Conservation (phyloP, 2,888 invertebrate genomes). For the Ramazzottius varieornatus region DNA sequence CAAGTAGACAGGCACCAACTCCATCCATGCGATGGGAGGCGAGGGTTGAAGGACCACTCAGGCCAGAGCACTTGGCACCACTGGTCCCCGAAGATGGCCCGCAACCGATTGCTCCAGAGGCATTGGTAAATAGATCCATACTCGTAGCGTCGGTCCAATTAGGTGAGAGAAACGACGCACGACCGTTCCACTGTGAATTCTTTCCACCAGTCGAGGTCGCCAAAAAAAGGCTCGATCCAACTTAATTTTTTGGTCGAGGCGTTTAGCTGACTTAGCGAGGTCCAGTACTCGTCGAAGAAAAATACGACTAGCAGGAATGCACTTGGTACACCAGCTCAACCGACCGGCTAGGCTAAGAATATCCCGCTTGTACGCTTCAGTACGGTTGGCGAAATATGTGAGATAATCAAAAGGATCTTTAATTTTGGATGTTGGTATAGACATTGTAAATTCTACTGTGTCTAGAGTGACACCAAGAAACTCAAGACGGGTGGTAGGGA, state of each 20-base stretch:
- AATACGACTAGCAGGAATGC: not conserved
- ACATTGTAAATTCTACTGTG: not conserved
- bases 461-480: not conserved
- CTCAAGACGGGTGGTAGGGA: not conserved
- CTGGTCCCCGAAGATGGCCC: not conserved
- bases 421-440: not conserved
- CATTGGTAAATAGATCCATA: not conserved
- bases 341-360: not conserved
- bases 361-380: not conserved
- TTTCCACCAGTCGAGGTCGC: not conserved
- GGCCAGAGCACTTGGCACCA: slow-evolving; percentile 3
- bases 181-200: slow-evolving; percentile 3
- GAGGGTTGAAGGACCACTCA: not conserved
- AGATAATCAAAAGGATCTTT: not conserved
- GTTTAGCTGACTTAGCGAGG: not conserved
- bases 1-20: not conserved
- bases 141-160: not conserved
- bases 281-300: slow-evolving; percentile 4
- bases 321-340: not conserved
- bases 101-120: not conserved
- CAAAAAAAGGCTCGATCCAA: not conserved
- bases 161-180: not conserved
- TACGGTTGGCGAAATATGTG: not conserved
- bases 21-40: not conserved
- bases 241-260: not conserved